Evolutionary conservation across 1,140 invertebrate species (phyloP).

Genomic region (Papilio machaon): DNA sequence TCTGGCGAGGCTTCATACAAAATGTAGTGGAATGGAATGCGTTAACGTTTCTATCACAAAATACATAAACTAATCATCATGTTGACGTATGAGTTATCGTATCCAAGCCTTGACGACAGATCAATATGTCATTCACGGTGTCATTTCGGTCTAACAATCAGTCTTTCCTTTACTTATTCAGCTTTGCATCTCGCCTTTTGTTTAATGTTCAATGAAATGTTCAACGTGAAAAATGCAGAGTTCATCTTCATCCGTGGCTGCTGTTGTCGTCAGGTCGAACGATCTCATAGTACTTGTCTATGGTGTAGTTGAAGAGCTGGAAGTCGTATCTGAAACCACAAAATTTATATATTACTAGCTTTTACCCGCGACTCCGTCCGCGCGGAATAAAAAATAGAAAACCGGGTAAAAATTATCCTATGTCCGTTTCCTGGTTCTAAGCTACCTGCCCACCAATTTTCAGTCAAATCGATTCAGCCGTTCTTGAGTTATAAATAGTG

Average conservation of each 20-base stretch:
- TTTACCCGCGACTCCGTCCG: no score
- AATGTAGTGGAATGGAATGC: conserved; percentile 14
- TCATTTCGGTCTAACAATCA: conserved; percentile 56
- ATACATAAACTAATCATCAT: conserved; percentile 46
- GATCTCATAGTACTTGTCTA: conserved; percentile 87
- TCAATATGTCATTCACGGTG: conserved; percentile 49
- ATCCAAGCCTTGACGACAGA: conserved; percentile 39
- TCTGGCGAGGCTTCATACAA: conserved; percentile 14
- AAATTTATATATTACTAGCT: no score
- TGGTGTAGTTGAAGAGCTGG: conserved; percentile 91
- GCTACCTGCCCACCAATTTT: no score
- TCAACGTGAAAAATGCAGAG: conserved; percentile 38
- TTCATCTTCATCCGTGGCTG: conserved; percentile 71
- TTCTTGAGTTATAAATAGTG: no score
- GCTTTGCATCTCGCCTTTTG: conserved; percentile 40
- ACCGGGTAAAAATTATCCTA: no score
- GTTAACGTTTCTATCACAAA: conserved; percentile 42
- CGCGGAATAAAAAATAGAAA: no score
- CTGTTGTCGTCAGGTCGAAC: conserved; percentile 81
- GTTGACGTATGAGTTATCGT: conserved; percentile 47
- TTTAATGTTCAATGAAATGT: conserved; percentile 50
- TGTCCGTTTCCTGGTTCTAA: no score
- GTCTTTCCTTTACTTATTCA: conserved; percentile 60
- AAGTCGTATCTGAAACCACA: conserved; percentile 89
- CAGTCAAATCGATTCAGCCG: no score